Evolutionary conservation across 2,113 vertebrate species (phyloP).

Genomic region (Vicugna pacos): DNA sequence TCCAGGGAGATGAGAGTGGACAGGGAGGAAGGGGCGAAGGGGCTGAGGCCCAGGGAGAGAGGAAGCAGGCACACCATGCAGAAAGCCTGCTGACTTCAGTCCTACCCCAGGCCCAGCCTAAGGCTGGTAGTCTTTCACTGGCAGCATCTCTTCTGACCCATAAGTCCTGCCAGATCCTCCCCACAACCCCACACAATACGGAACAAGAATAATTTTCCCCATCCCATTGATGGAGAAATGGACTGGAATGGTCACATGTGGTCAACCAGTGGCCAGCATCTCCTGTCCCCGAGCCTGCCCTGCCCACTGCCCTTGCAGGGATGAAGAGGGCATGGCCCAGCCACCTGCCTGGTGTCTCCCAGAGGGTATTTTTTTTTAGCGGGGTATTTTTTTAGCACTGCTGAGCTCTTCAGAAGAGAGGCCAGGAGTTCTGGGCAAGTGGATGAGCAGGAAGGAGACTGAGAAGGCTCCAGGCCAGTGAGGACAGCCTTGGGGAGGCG

Average conservation of each 20-base stretch:
- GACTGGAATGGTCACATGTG: background rate
- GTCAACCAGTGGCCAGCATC: rapidly evolving
- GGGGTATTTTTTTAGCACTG: background rate
- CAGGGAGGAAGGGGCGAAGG: background rate
- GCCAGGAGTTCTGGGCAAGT: background rate
- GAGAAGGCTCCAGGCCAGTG: rapidly evolving
- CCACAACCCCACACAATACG: too few relatives aligned
- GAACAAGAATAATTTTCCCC: background rate
- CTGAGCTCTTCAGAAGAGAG: background rate
- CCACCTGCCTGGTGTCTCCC: background rate
- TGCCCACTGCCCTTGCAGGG: background rate
- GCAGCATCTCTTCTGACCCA: background rate
- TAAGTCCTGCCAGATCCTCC: background rate
- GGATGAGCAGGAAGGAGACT: background rate
- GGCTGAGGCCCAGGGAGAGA: background rate
- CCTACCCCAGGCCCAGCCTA: background rate
- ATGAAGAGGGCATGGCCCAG: background rate
- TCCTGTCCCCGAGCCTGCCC: background rate
- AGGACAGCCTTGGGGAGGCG: background rate
- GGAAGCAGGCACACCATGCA: too few relatives aligned
- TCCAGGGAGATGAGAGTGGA: background rate
- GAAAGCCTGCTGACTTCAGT: background rate
- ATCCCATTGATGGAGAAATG: background rate
- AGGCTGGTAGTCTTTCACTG: background rate
- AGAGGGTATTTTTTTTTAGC: background rate